Conservation (phyloP, 2,113 vertebrate genomes). For the Caranx melampygus region DNA sequence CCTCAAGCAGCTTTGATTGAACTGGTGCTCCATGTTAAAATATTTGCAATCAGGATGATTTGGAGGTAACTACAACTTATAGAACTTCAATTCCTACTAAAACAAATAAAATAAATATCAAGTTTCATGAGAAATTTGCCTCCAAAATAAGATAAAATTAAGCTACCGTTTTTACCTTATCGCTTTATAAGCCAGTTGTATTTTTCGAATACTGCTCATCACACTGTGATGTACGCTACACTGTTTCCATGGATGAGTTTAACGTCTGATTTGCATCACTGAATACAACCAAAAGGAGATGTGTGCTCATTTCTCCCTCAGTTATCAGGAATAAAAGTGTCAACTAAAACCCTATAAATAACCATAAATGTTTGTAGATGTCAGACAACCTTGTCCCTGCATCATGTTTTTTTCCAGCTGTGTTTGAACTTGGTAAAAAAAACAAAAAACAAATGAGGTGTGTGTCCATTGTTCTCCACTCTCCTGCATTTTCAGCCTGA, state of each 20-base stretch:
- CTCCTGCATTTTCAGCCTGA: conserved; percentile 22
- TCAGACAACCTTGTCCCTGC: neutral
- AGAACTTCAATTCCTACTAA: neutral
- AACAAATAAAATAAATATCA: neutral
- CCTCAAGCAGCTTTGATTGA: neutral
- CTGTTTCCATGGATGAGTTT: neutral
- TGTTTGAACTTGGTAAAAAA: neutral
- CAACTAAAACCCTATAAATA: neutral
- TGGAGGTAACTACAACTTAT: neutral
- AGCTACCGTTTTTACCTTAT: no score
- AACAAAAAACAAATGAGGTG: neutral
- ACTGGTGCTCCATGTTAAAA: neutral
- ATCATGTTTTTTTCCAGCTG: neutral
- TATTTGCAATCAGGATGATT: neutral
- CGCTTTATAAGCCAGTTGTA: neutral
- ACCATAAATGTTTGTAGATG: neutral
- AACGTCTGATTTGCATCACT: neutral
- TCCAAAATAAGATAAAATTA: neutral
- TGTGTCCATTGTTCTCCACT: conserved; percentile 27
- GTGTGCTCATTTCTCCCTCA: neutral
- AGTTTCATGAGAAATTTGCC: neutral
- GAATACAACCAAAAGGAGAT: neutral
- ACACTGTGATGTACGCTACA: neutral
- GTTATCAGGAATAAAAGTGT: neutral
- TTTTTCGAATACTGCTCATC: neutral